These are phyloP conservation scores for Conus ventricosus DNA, from an alignment of 1,140 invertebrate species.

Conservation along the genomic window DNA sequence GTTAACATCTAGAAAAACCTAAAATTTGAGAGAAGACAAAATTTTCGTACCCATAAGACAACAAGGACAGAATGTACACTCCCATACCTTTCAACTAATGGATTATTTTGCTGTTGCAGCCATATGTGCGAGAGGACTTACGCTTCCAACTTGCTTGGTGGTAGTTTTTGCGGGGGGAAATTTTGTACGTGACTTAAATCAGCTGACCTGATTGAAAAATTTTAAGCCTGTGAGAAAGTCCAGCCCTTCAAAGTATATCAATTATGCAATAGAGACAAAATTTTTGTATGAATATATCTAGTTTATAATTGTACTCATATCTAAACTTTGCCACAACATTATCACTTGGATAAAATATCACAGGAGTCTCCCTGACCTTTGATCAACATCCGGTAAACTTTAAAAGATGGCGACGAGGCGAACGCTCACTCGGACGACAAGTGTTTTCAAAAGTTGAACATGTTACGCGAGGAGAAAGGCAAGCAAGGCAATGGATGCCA, in stretches of 20 bases:
- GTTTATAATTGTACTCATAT: not conserved
- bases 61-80: conserved; percentile 19
- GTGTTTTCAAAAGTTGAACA: conserved; percentile 90
- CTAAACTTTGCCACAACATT: not conserved
- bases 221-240: not conserved
- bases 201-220: not conserved
- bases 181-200: not conserved
- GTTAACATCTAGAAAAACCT: not conserved
- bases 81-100: conserved; percentile 22
- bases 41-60: conserved; percentile 1
- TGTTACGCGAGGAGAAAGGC: conserved; percentile 86
- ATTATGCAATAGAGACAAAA: not conserved
- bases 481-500: conserved; percentile 85
- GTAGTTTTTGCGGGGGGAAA: not conserved
- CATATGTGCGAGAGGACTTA: not conserved
- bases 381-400: conserved; percentile 15
- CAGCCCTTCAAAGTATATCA: not conserved
- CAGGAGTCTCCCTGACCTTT: conserved; percentile 19
- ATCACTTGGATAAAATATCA: not conserved
- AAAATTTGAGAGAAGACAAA: conserved; percentile 18
- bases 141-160: not conserved
- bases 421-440: conserved; percentile 85
- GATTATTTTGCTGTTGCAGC: not conserved
- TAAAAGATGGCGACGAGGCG: conserved; percentile 68
- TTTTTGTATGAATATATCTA: not conserved